phyloP scores from a whole-genome alignment of 2,888 invertebrate species.

The Melangyna quadrimaculata region DNA sequence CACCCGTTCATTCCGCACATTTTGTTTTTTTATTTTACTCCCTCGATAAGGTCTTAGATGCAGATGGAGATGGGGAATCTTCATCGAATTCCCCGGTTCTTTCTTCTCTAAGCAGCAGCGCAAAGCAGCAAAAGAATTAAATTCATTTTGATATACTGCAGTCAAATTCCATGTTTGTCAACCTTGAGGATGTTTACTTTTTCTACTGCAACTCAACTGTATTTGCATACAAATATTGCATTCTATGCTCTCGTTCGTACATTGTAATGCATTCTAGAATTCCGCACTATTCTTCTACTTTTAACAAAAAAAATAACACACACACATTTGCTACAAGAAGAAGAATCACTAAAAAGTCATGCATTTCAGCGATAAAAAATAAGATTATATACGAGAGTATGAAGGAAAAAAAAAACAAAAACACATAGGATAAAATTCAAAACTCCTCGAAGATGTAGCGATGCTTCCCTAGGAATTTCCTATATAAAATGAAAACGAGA shows the following conservation, averaged over 20 bases:
- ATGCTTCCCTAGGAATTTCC: constrained; percentile 51
- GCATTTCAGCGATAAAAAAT: constrained; percentile 35
- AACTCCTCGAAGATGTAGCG: constrained; percentile 58
- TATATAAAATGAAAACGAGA: constrained; percentile 44
- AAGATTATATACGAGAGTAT: not conserved
- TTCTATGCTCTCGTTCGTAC: constrained; percentile 18
- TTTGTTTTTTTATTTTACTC: constrained; percentile 10
- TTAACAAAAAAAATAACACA: not conserved
- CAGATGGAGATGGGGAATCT: not conserved
- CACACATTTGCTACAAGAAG: constrained; percentile 38
- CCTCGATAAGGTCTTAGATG: not conserved
- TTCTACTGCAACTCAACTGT: constrained; percentile 38
- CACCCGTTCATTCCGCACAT: constrained; percentile 9
- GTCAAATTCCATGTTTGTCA: constrained; percentile 65
- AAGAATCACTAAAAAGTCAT: constrained; percentile 43
- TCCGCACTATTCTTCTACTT: constrained; percentile 38
- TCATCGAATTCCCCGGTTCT: constrained; percentile 3
- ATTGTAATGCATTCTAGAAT: constrained; percentile 62
- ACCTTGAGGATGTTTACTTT: constrained; percentile 49
- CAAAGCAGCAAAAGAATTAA: constrained; percentile 43
- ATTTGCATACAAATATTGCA: constrained; percentile 70
- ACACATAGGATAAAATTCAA: not conserved
- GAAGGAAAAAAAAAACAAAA: not conserved
- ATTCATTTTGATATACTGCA: constrained; percentile 64
- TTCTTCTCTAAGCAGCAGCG: not conserved